Evolutionary conservation across 30 jellyfish, hydroid and myxozoan species (phyloP), one percentile per base, ranked within the genome.

Genomic region (Catostylus mosaicus): DNA sequence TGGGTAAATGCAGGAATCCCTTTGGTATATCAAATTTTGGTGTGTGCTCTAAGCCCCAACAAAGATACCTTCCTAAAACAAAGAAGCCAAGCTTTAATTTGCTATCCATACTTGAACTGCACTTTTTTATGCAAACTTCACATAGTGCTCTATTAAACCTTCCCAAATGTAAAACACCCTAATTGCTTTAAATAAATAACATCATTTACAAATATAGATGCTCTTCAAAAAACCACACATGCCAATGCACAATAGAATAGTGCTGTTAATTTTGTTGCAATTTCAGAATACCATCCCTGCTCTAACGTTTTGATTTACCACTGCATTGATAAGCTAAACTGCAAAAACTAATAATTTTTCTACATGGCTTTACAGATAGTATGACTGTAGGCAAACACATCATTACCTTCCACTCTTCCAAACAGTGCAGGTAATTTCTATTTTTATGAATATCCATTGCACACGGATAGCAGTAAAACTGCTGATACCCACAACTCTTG

Each of bases 371-470:
- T 33, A 62, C 24, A 8, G 60, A 46, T 11, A 46, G n/a, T n/a
- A 40, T 5, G 7, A 14, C 14, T 5, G 54, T 7, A 56, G 19
- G 69, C 10, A 35, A 10, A 22, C 78, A 66, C 19, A 66, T 66
- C 32, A 35, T 18, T 75, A 75, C 87, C 87, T 75, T 75, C 87
- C 87, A 75, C 22, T 75, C 71, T 75, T 75, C 87, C 76, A 75
- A 20, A n/a, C 37, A 51, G 59, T 75, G 87, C 54, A 75, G 38
- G 8, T 29, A 11, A 32, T 56, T 75, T 46, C 87, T 56, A 23
- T 59, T 23, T 36, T 37, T 37, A 36, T 75, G 87, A n/a, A 75
- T 27, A 31, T 52, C 19, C 29, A 4, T 4, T 14, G 87, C 87
- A 75, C 87, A 75, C 5, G 11, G 27, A 31, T 26, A 51, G 35